A percentile compares a stretch with the other conserved stretches of the same genome.
phyloP scores from a whole-genome alignment of 2,888 invertebrate species.

The Pilophorus perplexus region DNA sequence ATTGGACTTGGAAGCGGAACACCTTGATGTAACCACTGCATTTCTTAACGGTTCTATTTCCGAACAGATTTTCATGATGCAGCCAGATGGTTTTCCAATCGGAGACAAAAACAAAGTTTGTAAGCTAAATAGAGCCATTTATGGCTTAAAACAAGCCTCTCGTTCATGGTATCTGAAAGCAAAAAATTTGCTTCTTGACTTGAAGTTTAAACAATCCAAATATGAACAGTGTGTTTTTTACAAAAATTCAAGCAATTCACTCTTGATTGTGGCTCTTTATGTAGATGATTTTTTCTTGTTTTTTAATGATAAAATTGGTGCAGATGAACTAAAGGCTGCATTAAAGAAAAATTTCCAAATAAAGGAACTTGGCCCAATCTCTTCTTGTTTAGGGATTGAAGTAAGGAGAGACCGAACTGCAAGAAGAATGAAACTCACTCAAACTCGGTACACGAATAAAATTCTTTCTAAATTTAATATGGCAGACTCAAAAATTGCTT shows the following conservation, averaged over 20 bases:
- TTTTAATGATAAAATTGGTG: neutral
- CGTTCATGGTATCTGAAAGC: constrained; percentile 4
- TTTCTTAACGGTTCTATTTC: neutral
- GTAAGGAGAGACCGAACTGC: neutral
- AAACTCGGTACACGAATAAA: too few species aligned
- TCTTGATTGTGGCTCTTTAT: neutral
- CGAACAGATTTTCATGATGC: neutral
- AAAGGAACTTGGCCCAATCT: neutral
- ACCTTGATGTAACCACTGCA: constrained; percentile 3
- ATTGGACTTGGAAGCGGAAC: constrained; percentile 28
- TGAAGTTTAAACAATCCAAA: neutral
- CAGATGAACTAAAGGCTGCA: neutral
- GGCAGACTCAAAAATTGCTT: too few species aligned
- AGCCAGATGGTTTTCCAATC: constrained; percentile 1
- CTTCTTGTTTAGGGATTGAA: neutral
- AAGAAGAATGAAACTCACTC: too few species aligned
- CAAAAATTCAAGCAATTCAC: neutral
- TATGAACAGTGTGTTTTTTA: neutral
- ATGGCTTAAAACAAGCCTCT: constrained; percentile 6
- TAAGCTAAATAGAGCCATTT: neutral
- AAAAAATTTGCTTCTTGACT: neutral
- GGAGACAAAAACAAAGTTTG: too few species aligned
- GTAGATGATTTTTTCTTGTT: neutral
- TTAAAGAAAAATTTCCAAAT: neutral
- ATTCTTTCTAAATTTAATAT: too few species aligned